Evolutionary conservation across 2,797 vertebrate species (phyloP).

Genomic region (Gobionotothen gibberifrons): DNA sequence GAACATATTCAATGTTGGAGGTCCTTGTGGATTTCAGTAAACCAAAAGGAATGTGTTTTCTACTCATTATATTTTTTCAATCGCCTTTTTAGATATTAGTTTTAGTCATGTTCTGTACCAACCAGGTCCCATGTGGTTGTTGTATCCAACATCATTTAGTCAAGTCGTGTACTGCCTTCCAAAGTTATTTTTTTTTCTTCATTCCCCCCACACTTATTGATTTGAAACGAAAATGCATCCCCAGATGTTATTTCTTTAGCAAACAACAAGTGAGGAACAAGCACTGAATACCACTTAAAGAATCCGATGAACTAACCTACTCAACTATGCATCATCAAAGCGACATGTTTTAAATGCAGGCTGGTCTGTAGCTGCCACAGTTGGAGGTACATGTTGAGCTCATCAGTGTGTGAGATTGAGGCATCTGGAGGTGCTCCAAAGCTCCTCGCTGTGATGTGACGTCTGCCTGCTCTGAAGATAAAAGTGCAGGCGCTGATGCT

Average conservation of each 20-base stretch:
- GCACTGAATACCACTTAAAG: slow-evolving; percentile 10
- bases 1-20: too few species aligned
- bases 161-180: too few species aligned
- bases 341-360: slow-evolving; percentile 25
- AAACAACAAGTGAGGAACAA: not conserved
- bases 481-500: slow-evolving; percentile 53
- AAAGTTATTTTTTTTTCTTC: too few species aligned
- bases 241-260: too few species aligned
- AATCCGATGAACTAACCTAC: slow-evolving; percentile 27
- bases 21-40: too few species aligned
- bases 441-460: slow-evolving; percentile 55
- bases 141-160: too few species aligned
- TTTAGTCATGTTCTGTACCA: too few species aligned
- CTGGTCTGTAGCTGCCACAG: slow-evolving; percentile 18
- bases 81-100: too few species aligned
- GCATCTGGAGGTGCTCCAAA: slow-evolving; percentile 29
- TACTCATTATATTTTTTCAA: too few species aligned
- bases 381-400: slow-evolving; percentile 15
- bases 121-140: too few species aligned
- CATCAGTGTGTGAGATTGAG: slow-evolving; percentile 41
- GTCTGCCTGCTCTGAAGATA: slow-evolving; percentile 49
- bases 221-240: not conserved
- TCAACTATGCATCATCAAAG: slow-evolving; percentile 20
- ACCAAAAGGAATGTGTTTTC: too few species aligned
- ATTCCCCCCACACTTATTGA: not conserved